A percentile compares a stretch with the other conserved stretches of the same genome.
Evolutionary conservation across 2,888 invertebrate genomes (phyloP).

Genomic region (Biston stratarius): DNA sequence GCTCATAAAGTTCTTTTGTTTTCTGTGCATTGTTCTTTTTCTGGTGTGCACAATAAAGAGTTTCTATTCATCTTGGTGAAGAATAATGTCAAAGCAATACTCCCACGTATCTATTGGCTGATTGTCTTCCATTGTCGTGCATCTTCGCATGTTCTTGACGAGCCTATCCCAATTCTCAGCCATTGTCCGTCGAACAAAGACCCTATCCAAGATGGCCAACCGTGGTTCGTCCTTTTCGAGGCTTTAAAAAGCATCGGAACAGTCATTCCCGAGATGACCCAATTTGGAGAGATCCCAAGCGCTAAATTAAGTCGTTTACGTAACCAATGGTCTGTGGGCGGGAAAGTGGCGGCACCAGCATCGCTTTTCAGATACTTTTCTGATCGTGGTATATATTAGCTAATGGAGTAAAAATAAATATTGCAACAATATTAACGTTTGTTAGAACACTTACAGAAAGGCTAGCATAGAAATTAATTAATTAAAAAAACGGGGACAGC

Average conservation of each 20-base stretch:
- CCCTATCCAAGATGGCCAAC: conserved; percentile 60
- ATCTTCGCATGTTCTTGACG: conserved; percentile 63
- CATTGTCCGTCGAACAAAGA: conserved; percentile 76
- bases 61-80: no score
- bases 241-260: conserved; percentile 45
- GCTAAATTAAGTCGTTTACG: conserved; percentile 62
- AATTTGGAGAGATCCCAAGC: conserved; percentile 61
- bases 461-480: no score
- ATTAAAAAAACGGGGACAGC: no score
- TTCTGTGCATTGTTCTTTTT: no score
- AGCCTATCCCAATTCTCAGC: conserved; percentile 72
- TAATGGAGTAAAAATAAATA: conserved; percentile 25
- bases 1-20: no score
- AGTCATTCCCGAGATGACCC: conserved; percentile 51
- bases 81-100: conserved; percentile 32
- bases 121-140: conserved; percentile 70
- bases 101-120: conserved; percentile 44
- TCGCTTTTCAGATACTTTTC: conserved; percentile 43
- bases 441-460: no score
- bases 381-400: conserved; percentile 10
- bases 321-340: conserved; percentile 49
- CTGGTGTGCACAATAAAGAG: no score
- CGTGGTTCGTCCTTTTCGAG: conserved; percentile 47
- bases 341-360: conserved; percentile 47
- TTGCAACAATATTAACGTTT: background rate